Evolutionary conservation across 2,797 vertebrate genomes (phyloP).

Genomic region (Eupleurogrammus muticus): DNA sequence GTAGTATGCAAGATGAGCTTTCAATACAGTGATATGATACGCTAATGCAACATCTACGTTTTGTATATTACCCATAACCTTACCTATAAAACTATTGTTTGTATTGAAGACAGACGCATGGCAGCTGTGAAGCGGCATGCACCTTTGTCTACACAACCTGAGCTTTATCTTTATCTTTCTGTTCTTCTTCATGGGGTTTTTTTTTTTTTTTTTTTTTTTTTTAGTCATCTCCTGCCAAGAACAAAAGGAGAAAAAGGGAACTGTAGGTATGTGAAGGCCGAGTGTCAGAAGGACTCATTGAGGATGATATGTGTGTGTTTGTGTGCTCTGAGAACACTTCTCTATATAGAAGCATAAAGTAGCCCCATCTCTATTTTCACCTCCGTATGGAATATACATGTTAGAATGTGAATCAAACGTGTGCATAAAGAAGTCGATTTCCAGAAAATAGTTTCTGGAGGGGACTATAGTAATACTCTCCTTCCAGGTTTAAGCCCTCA

Average conservation of each 20-base stretch:
- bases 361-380: background rate
- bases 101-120: too few species aligned
- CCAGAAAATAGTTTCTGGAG: too few species aligned
- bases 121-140: too few species aligned
- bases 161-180: constrained; percentile 11
- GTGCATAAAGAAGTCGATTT: too few species aligned
- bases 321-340: constrained; percentile 2
- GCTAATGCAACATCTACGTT: too few species aligned
- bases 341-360: background rate
- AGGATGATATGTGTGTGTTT: background rate
- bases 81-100: too few species aligned
- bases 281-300: background rate
- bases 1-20: too few species aligned
- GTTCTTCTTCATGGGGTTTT: background rate
- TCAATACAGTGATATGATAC: too few species aligned
- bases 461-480: too few species aligned
- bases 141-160: constrained; percentile 6
- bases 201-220: too few species aligned
- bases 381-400: background rate
- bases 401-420: background rate
- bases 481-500: too few species aligned
- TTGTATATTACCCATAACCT: too few species aligned
- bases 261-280: constrained; percentile 13
- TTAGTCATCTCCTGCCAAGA: constrained; percentile 27
- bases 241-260: constrained; percentile 4